Conservation (phyloP, 2,797 vertebrate genomes). For the Gouania willdenowi region DNA sequence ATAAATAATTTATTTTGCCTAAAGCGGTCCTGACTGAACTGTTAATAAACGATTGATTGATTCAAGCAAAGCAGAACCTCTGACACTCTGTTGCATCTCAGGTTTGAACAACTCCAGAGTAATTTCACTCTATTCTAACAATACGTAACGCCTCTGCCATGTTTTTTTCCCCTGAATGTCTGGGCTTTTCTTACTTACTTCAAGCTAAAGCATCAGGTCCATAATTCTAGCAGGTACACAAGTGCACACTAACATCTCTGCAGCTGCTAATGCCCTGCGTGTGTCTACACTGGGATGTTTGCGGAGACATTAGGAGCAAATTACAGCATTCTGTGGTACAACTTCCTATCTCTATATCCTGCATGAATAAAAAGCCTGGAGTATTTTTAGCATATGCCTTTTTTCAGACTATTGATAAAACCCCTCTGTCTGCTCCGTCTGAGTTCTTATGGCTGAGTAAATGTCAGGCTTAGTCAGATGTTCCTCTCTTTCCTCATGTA, state of each 20-base stretch:
- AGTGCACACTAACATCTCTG: conserved; percentile 6
- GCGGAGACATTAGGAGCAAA: conserved; percentile 28
- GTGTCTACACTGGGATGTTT: conserved; percentile 16
- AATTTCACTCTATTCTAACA: neutral
- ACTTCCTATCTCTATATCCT: conserved; percentile 53
- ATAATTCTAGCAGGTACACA: neutral
- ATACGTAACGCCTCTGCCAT: too few relatives aligned
- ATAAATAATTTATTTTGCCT: too few relatives aligned
- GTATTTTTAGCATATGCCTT: conserved; percentile 61
- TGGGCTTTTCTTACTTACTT: neutral
- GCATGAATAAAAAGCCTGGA: conserved; percentile 31
- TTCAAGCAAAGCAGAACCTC: too few relatives aligned
- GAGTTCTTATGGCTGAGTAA: conserved; percentile 66
- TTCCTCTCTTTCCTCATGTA: conserved; percentile 50
- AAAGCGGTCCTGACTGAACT: too few relatives aligned
- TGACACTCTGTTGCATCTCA: too few relatives aligned
- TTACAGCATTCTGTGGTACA: conserved; percentile 24
- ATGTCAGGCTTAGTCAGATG: conserved; percentile 72
- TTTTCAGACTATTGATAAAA: conserved; percentile 69
- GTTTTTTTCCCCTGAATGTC: neutral
- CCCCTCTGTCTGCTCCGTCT: conserved; percentile 56
- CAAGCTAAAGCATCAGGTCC: neutral
- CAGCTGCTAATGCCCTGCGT: conserved; percentile 8
- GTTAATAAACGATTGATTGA: too few relatives aligned
- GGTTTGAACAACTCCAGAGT: conserved; percentile 3